Conservation (phyloP, 2,797 vertebrate genomes). For the Malacoraja senta region DNA sequence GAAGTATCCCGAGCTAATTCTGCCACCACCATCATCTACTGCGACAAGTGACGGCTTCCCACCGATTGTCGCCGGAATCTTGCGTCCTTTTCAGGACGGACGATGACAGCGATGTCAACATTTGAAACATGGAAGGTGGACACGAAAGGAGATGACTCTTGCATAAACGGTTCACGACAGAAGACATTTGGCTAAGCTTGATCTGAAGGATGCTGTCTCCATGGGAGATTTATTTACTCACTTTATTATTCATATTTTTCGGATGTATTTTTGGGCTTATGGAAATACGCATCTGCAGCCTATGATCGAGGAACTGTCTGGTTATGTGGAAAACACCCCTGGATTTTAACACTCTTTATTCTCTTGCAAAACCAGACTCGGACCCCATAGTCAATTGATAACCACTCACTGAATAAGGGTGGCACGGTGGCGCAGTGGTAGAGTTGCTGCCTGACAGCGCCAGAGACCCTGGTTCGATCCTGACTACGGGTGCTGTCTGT, state of each 20-base stretch:
- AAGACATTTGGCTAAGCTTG: neutral
- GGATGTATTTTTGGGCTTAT: neutral
- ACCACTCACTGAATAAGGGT: neutral
- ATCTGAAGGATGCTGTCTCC: too few species aligned
- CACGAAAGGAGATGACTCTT: neutral
- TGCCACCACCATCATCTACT: too few species aligned
- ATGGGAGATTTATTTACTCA: neutral
- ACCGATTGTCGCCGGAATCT: too few species aligned
- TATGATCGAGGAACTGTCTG: neutral
- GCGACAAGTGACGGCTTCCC: too few species aligned
- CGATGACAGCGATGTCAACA: too few species aligned
- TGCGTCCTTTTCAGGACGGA: too few species aligned
- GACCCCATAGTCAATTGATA: neutral
- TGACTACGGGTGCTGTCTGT: too few species aligned
- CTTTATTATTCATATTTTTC: neutral
- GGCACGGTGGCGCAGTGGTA: too few species aligned
- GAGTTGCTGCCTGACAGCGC: too few species aligned
- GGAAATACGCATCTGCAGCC: neutral
- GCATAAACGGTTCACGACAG: neutral
- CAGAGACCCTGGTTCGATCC: too few species aligned
- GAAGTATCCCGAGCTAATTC: too few species aligned
- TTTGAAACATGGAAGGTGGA: too few species aligned
- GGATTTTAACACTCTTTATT: neutral
- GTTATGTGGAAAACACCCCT: neutral
- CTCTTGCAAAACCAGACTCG: neutral